Base-by-base conservation (phyloP, 2,888 invertebrate genomes). In the Standfussiana lucernea region DNA sequence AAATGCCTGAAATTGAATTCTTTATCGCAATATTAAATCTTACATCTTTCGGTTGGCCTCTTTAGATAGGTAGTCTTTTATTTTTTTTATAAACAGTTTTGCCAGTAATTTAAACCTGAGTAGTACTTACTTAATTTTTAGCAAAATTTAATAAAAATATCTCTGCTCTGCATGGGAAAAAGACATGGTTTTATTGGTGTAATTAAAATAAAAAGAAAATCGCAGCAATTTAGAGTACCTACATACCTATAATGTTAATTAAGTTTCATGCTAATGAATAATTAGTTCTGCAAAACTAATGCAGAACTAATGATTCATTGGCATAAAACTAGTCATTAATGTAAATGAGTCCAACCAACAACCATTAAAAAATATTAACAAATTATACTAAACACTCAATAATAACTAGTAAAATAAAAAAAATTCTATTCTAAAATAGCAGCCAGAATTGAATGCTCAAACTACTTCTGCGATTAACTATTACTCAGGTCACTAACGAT, bases 401-500 rank as follows among this genome's bases (percentile, higher is more conserved):
- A n/a, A 35, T 45, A 18, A 53, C 24, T 24, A 40, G 4, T 67
- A 15, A 42, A 37, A 42, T 59, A 4, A 75, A 70, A 68, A 64
- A 13, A 82, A 32, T 66, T 40, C 18, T 13, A 18, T 32, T 11
- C 47, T 64, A 71, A 80, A 84, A 72, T 74, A 83, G 64, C 59
- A 72, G 42, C 53, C 68, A 75, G 71, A 67, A 79, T 81, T 79
- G 64, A 76, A 79, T 74, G 73, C 73, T 74, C 72, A 72, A 86
- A 82, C 82, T 86, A 75, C 77, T 87, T 75, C 72, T 74, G 79
- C 75, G 79, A 86, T 87, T 87, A 86, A 87, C 82, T 85, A 86
- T 85, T 82, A 86, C 74, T 87, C 79, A 87, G 79, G 82, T 75
- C 67, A 77, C 85, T 85, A 86, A 87, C 87, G 86, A 84, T 87